A percentile compares a stretch with the other conserved stretches of the same genome.
Evolutionary conservation across 2,888 invertebrate species (phyloP).

Genomic region (Thyatira batis): DNA sequence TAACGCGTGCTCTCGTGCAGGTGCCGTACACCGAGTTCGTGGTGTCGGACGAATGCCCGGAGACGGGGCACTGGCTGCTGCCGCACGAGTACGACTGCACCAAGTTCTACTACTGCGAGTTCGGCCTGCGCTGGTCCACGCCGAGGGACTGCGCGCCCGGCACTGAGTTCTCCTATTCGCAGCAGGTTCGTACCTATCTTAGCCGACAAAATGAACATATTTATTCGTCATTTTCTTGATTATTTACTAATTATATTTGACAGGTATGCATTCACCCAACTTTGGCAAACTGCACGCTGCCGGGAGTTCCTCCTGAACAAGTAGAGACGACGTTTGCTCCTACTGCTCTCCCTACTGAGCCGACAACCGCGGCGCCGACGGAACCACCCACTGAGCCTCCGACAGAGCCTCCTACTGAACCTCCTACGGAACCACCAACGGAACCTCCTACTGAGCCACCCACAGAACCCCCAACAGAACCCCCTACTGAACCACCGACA

Average conservation of each 20-base stretch:
- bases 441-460: neutral
- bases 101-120: slow-evolving; percentile 48
- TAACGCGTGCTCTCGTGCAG: neutral
- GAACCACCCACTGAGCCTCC: neutral
- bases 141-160: slow-evolving; percentile 29
- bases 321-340: neutral
- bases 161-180: slow-evolving; percentile 10
- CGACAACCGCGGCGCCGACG: neutral
- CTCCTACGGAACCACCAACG: neutral
- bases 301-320: slow-evolving; percentile 7
- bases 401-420: neutral
- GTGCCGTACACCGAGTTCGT: slow-evolving; percentile 57
- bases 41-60: slow-evolving; percentile 51
- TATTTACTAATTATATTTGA: neutral
- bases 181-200: neutral
- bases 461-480: neutral
- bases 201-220: neutral
- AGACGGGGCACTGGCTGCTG: slow-evolving; percentile 75
- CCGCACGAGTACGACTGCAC: slow-evolving; percentile 44
- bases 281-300: slow-evolving; percentile 10
- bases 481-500: neutral
- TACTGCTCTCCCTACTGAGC: neutral
- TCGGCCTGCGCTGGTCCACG: slow-evolving; percentile 26
- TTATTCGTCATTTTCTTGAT: neutral
- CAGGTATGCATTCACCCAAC: slow-evolving; percentile 14